These are phyloP conservation scores for Aphaenogaster ashmeadi DNA, from an alignment of 1,140 invertebrate species.

Conservation along the genomic window DNA sequence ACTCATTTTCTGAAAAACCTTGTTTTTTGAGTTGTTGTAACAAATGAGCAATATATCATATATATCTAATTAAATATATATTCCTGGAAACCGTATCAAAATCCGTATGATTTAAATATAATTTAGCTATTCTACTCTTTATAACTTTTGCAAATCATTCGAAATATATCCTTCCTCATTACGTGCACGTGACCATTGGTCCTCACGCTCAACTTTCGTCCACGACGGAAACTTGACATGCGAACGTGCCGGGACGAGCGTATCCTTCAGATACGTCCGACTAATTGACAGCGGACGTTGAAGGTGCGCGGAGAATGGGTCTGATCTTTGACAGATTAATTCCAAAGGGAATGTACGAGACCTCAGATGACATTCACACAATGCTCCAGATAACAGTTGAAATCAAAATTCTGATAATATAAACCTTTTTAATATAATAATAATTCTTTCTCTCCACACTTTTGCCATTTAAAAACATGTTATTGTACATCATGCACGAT, in stretches of 20 bases:
- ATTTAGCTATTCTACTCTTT: neutral
- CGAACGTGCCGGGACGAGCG: conserved; percentile 41
- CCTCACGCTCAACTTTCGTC: conserved; percentile 5
- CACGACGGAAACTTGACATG: conserved; percentile 37
- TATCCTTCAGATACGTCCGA: conserved; percentile 27
- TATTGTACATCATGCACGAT: neutral
- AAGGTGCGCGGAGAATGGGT: neutral
- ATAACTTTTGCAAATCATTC: conserved; percentile 11
- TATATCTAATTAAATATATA: neutral
- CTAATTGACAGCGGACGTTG: conserved; percentile 52
- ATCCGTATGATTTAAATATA: neutral
- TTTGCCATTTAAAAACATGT: neutral
- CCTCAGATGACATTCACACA: neutral
- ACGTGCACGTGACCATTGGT: conserved; percentile 50
- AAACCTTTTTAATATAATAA: conserved; percentile 4
- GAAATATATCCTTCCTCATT: conserved; percentile 10
- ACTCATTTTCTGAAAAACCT: too few relatives aligned
- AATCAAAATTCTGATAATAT: conserved; percentile 6
- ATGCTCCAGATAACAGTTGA: neutral
- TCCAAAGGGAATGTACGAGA: neutral
- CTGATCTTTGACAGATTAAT: conserved; percentile 31
- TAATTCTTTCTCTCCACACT: neutral
- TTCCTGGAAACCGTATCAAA: neutral
- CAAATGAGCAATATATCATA: neutral
- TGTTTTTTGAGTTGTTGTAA: too few relatives aligned